phyloP scores from a whole-genome alignment of 64 coral and sea anemone genomes.

The Actinia equina region DNA sequence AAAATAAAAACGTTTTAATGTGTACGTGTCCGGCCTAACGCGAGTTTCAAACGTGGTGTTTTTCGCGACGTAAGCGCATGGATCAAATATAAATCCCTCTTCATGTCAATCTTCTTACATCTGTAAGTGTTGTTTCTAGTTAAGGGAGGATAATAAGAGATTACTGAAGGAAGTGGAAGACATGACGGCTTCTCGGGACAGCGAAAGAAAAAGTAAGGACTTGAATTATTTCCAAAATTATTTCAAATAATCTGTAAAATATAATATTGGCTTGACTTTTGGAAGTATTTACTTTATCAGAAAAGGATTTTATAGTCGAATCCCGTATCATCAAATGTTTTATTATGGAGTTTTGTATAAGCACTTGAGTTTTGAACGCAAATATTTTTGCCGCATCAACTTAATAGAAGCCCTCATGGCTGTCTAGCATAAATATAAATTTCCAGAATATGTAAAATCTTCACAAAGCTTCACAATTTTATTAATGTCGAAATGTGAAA shows the following conservation, averaged over 20 bases:
- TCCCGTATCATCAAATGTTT: too few species aligned
- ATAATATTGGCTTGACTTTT: background rate
- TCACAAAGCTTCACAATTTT: too few species aligned
- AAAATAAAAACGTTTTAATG: too few species aligned
- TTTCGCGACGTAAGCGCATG: background rate
- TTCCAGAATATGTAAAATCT: too few species aligned
- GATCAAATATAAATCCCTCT: background rate
- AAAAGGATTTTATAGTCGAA: background rate
- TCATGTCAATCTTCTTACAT: background rate
- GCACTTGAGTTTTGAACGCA: too few species aligned
- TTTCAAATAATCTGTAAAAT: background rate
- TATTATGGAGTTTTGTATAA: too few species aligned
- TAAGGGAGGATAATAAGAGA: slow-evolving; percentile 48
- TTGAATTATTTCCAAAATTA: background rate
- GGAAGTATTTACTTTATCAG: background rate
- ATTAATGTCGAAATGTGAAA: background rate
- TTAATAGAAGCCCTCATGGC: too few species aligned
- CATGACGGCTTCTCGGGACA: slow-evolving; percentile 19
- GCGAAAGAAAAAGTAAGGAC: slow-evolving; percentile 43
- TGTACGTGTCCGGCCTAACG: too few species aligned
- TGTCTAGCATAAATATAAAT: too few species aligned
- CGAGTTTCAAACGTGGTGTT: background rate
- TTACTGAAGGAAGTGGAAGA: slow-evolving; percentile 43
- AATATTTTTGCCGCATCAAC: too few species aligned
- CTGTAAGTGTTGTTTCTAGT: slow-evolving; percentile 8